Evolutionary conservation across 2,888 invertebrate genomes (phyloP).

Genomic region (Pterostichus madidus): DNA sequence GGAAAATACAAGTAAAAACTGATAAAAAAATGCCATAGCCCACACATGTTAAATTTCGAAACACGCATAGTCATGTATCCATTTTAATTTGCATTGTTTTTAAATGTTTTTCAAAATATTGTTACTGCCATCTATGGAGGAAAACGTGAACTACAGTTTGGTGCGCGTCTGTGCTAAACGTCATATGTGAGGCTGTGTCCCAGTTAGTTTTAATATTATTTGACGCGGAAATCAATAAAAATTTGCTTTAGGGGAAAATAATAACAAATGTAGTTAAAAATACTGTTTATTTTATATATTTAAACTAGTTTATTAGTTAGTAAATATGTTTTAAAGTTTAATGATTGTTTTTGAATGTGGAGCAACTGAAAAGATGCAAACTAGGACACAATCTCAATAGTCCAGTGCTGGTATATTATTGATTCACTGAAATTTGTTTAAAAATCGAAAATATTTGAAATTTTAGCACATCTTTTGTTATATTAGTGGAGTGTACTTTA

Average conservation of each 20-base stretch:
- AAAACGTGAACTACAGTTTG: not conserved
- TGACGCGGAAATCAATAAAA: no score
- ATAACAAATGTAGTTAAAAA: no score
- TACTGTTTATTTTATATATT: no score
- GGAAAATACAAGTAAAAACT: no score
- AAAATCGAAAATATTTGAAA: conserved; percentile 57
- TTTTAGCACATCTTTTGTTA: conserved; percentile 29
- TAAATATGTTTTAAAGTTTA: not conserved
- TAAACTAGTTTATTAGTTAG: no score
- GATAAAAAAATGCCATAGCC: no score
- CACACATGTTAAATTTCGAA: not conserved
- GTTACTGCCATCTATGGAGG: not conserved
- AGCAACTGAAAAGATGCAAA: not conserved
- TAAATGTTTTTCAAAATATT: not conserved
- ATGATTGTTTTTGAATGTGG: not conserved
- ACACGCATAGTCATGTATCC: not conserved
- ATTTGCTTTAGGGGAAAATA: no score
- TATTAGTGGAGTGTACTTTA: not conserved
- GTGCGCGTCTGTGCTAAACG: conserved; percentile 16
- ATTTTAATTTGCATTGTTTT: not conserved
- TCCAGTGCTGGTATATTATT: conserved; percentile 32
- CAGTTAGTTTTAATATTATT: not conserved
- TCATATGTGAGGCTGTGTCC: conserved; percentile 37
- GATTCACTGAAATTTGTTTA: conserved; percentile 61
- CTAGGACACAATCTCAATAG: conserved; percentile 3